A percentile compares a stretch with the other conserved stretches of the same genome.
These are phyloP conservation scores for Phrynocephalus vlangalii DNA, from an alignment of 2,797 vertebrate genomes.

Conservation along the genomic window DNA sequence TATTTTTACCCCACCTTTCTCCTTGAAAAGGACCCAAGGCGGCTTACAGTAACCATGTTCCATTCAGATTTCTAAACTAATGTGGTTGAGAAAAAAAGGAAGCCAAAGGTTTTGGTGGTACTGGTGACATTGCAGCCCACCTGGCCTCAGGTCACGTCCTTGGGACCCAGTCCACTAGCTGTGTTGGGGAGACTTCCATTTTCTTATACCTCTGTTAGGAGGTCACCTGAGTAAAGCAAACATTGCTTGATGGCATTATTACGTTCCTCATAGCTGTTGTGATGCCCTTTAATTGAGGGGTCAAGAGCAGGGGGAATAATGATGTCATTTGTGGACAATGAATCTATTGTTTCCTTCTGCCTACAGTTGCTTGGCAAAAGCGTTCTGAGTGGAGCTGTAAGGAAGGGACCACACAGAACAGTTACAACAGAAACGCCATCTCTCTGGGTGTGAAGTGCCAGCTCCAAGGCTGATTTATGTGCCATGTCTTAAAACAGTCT, in stretches of 20 bases:
- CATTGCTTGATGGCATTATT: not conserved
- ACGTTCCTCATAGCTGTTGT: not conserved
- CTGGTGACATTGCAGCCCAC: not conserved
- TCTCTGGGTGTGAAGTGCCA: not conserved
- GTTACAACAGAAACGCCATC: not conserved
- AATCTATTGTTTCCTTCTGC: conserved; percentile 12
- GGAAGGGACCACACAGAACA: not conserved
- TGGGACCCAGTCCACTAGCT: not conserved
- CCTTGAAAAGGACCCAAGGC: no score
- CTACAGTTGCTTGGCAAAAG: not conserved
- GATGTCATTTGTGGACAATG: conserved; percentile 18
- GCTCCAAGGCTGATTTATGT: not conserved
- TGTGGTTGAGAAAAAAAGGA: no score
- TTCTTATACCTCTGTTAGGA: not conserved
- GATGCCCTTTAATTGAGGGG: conserved; percentile 4
- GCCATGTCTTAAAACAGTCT: not conserved
- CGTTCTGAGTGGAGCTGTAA: not conserved
- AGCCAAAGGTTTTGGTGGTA: no score
- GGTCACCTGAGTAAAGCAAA: not conserved
- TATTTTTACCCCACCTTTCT: no score
- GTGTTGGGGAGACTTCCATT: not conserved
- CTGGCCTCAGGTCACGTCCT: no score
- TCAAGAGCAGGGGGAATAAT: not conserved
- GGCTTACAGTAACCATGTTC: no score
- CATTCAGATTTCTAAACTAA: no score